phyloP scores from a whole-genome alignment of 2,797 vertebrate species.

The Sardinella longiceps region DNA sequence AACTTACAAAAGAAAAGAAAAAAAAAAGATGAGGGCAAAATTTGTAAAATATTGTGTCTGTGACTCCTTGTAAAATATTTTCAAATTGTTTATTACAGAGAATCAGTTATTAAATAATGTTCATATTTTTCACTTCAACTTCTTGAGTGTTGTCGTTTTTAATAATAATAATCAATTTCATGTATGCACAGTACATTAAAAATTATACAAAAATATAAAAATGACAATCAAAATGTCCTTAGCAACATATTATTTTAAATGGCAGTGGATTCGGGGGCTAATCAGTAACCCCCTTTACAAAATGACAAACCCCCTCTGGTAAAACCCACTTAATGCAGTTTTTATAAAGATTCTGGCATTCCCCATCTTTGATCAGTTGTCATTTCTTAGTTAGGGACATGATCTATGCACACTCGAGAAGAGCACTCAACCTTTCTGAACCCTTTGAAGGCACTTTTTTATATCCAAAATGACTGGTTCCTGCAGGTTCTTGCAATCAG shows the following conservation, averaged over 20 bases:
- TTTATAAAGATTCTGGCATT: too few relatives aligned
- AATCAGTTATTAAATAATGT: slow-evolving; percentile 99
- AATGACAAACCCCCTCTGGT: too few relatives aligned
- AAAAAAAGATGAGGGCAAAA: slow-evolving; percentile 85
- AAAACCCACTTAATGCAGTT: background rate
- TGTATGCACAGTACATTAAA: background rate
- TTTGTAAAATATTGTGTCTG: slow-evolving; percentile 99
- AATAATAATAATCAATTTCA: background rate
- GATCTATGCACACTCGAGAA: too few relatives aligned
- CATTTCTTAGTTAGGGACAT: too few relatives aligned
- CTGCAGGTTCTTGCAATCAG: too few relatives aligned
- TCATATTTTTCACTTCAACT: slow-evolving; percentile 99
- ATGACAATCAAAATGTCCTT: background rate
- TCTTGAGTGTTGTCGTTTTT: slow-evolving; percentile 60
- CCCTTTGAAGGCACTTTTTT: too few relatives aligned
- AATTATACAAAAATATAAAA: background rate
- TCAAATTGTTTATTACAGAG: slow-evolving; percentile 99
- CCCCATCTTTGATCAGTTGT: too few relatives aligned
- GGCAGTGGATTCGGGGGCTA: background rate
- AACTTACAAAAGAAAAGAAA: slow-evolving; percentile 78
- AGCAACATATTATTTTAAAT: background rate
- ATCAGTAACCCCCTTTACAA: background rate
- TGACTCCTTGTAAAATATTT: slow-evolving; percentile 99
- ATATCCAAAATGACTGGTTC: too few relatives aligned
- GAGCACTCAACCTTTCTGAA: too few relatives aligned